phyloP scores from a whole-genome alignment of 2,113 vertebrate genomes.

The Perca fluviatilis region DNA sequence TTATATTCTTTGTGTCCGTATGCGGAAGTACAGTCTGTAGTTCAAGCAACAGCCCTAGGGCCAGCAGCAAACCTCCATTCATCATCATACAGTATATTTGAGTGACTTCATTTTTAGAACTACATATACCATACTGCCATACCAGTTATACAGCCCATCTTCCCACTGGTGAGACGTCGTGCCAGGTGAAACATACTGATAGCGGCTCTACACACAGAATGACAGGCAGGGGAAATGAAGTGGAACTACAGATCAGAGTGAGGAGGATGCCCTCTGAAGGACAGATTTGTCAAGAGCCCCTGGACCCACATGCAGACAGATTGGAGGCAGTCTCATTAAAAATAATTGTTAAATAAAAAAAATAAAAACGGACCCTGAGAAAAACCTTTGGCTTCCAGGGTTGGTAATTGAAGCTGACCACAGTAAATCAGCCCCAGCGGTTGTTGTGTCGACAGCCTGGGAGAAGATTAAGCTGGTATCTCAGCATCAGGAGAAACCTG shows the following conservation, averaged over 20 bases:
- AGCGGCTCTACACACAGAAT: conserved; percentile 52
- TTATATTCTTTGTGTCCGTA: no score
- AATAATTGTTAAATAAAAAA: conserved; percentile 69
- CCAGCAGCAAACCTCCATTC: neutral
- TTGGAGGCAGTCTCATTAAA: conserved; percentile 82
- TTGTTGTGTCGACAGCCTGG: conserved; percentile 68
- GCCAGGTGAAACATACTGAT: conserved; percentile 63
- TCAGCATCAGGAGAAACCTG: conserved; percentile 63
- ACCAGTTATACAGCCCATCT: conserved; percentile 34
- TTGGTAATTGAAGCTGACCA: conserved; percentile 82
- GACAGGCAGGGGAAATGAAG: conserved; percentile 75
- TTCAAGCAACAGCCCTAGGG: no score
- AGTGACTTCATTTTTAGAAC: conserved; percentile 38
- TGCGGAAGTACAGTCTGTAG: no score
- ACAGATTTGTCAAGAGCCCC: conserved; percentile 79
- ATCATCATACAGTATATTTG: conserved; percentile 14
- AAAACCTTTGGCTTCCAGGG: conserved; percentile 73
- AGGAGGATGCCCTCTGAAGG: conserved; percentile 74
- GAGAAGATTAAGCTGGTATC: conserved; percentile 80
- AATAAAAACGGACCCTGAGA: conserved; percentile 58
- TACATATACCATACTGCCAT: conserved; percentile 44
- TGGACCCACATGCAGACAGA: conserved; percentile 84
- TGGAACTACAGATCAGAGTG: conserved; percentile 72
- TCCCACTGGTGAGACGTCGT: conserved; percentile 8
- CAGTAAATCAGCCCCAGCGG: conserved; percentile 80